A percentile compares a stretch with the other conserved stretches of the same genome.
Evolutionary conservation across 92 coral and sea anemone genomes (phyloP).

Genomic region (Palythoa grandis): DNA sequence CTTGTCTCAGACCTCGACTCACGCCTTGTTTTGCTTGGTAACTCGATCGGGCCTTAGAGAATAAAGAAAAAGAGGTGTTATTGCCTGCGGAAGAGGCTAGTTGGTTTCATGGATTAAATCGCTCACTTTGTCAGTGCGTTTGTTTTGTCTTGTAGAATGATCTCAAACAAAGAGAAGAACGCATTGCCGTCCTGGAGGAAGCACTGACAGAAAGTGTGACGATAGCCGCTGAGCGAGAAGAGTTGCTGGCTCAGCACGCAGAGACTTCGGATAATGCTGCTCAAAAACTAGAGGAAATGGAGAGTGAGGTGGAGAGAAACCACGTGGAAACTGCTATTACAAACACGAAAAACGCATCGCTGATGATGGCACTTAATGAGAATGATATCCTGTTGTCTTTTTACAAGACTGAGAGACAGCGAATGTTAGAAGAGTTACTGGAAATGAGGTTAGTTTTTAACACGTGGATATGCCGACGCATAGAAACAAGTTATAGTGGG

Average conservation of each 20-base stretch:
- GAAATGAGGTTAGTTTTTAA: slow-evolving; percentile 79
- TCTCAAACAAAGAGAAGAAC: slow-evolving; percentile 78
- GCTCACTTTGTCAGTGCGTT: not conserved
- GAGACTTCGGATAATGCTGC: slow-evolving; percentile 77
- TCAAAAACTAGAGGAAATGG: slow-evolving; percentile 86
- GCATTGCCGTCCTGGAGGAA: slow-evolving; percentile 92
- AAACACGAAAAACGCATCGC: slow-evolving; percentile 95
- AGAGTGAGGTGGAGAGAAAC: slow-evolving; percentile 85
- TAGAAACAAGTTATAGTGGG: too few relatives aligned
- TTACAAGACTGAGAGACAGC: slow-evolving; percentile 86
- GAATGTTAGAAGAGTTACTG: slow-evolving; percentile 86
- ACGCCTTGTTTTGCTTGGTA: too few relatives aligned
- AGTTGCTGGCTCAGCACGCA: slow-evolving; percentile 92
- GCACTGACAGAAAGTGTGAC: slow-evolving; percentile 98
- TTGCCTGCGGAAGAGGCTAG: too few relatives aligned
- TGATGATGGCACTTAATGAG: slow-evolving; percentile 90
- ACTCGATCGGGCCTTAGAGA: too few relatives aligned
- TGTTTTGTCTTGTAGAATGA: slow-evolving; percentile 61
- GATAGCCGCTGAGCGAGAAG: slow-evolving; percentile 93
- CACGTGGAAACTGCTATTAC: slow-evolving; percentile 95
- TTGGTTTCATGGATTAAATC: not conserved
- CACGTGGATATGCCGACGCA: too few relatives aligned
- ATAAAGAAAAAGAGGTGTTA: too few relatives aligned
- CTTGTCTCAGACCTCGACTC: too few relatives aligned
- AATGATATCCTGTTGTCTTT: slow-evolving; percentile 89